A percentile compares a stretch with the other conserved stretches of the same genome.
phyloP scores from a whole-genome alignment of 2,113 vertebrate genomes.

The Caranx melampygus region DNA sequence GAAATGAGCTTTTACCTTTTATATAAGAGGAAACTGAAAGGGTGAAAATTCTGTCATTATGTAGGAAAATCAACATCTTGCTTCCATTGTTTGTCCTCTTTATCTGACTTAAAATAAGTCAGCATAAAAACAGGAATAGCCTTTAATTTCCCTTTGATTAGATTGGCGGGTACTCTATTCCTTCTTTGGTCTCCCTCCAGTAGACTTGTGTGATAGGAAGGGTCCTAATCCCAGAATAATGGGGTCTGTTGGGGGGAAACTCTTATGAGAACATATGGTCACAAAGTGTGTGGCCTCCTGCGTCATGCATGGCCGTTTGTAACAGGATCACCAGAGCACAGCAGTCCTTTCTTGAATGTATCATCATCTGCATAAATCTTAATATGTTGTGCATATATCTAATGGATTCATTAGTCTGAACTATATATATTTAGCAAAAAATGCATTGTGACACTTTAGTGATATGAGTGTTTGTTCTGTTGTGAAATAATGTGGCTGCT shows the following conservation, averaged over 20 bases:
- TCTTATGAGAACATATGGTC: conserved; percentile 52
- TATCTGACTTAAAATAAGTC: conserved; percentile 47
- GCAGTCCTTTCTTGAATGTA: conserved; percentile 14
- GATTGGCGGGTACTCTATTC: conserved; percentile 43
- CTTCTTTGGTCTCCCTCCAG: conserved; percentile 54
- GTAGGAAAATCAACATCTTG: conserved; percentile 49
- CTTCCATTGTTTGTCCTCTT: conserved; percentile 46
- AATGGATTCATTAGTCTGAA: background rate
- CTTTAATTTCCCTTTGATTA: conserved; percentile 70
- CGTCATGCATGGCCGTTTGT: conserved; percentile 39
- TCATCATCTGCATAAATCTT: conserved; percentile 29
- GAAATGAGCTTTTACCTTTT: conserved; percentile 3
- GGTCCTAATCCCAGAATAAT: conserved; percentile 47
- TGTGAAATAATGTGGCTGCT: background rate
- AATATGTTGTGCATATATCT: background rate
- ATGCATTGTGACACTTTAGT: background rate
- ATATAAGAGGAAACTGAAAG: background rate
- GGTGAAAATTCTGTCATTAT: conserved; percentile 25
- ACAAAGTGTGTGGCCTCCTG: conserved; percentile 32
- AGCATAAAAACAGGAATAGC: conserved; percentile 50
- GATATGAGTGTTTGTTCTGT: background rate
- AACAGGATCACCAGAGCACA: conserved; percentile 41
- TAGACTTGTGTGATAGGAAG: conserved; percentile 43
- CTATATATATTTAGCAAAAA: background rate
- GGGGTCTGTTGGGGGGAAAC: conserved; percentile 44